Evolutionary conservation across 1,140 invertebrate species (phyloP), one percentile per base, ranked within the genome.

Genomic region (Polyergus mexicanus): DNA sequence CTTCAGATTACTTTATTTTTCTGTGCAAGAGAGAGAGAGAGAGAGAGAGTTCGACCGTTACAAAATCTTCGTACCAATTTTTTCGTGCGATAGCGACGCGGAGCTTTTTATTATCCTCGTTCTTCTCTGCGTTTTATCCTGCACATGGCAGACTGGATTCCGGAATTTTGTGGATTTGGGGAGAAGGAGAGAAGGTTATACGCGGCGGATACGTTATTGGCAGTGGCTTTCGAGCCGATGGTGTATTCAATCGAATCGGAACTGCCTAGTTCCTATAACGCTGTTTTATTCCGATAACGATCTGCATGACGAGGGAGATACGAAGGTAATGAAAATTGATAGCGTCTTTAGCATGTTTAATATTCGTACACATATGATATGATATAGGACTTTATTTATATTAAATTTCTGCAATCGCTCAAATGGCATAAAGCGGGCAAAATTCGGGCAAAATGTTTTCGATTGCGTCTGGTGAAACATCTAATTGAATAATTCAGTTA

Each of bases 51-150:
- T 58, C 2, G 47, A 81, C 22, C 76, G 19, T 60, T 44, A n/a
- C 32, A 44, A 81, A 58, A 72, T 83, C 78, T 83, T 72, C n/a
- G 25, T 47, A 6, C 19, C 54, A 69, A 83, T 83, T 83, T 83
- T 81, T 63, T 47, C 38, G 54, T 71, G 51, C 65, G 77, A n/a
- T n/a, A 16, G 32, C 63, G 38, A 65, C 68, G 68, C 13, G 19
- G 35, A 56, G 54, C 68, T 83, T 83, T 83, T 83, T 83, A 83
- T 83, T 83, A 83, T 83, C 68, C 78, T 83, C 68, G 78, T 83
- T 74, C 68, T 83, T 83, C 68, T 60, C 38, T 47, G 38, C 38
- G 68, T 44, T 83, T 72, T 71, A 83, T 83, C 68, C 78, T 60
- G 68, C 71, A 69, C 54, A 68, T 83, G 68, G 78, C 78, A 13